A percentile compares a stretch with the other conserved stretches of the same genome.
phyloP scores from a whole-genome alignment of 2,113 vertebrate species.

The Elephantulus edwardii region DNA sequence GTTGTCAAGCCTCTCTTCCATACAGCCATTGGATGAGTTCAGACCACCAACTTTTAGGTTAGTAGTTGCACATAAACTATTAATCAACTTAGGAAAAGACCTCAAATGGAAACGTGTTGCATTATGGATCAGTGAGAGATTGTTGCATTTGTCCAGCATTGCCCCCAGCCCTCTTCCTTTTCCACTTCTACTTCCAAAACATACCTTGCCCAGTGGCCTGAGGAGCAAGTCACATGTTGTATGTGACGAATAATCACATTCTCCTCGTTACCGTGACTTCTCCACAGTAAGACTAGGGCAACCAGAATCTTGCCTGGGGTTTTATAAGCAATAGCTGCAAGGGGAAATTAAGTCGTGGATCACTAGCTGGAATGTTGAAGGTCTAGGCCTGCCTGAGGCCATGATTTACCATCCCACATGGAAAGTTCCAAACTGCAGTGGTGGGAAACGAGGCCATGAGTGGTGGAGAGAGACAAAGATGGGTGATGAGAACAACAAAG shows the following conservation, averaged over 20 bases:
- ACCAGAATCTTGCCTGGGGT: background rate
- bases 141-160: background rate
- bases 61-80: background rate
- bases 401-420: background rate
- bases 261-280: background rate
- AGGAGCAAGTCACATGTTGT: background rate
- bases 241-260: background rate
- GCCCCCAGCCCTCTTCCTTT: background rate
- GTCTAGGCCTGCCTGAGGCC: background rate
- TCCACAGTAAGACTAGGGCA: background rate
- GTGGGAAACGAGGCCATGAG: background rate
- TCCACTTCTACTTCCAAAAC: background rate
- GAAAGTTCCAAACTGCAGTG: background rate
- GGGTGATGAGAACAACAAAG: background rate
- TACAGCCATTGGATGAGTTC: background rate
- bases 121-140: too few species aligned
- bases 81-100: background rate
- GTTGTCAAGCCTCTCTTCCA: background rate
- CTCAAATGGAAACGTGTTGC: background rate
- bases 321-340: background rate
- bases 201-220: background rate
- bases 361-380: background rate
- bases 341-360: constrained; percentile 12
- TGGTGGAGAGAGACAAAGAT: background rate
- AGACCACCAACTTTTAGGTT: background rate